A percentile compares a stretch with the other conserved stretches of the same genome.
Evolutionary conservation across 2,113 vertebrate genomes (phyloP).

Genomic region (Corythornis madagascariensis): DNA sequence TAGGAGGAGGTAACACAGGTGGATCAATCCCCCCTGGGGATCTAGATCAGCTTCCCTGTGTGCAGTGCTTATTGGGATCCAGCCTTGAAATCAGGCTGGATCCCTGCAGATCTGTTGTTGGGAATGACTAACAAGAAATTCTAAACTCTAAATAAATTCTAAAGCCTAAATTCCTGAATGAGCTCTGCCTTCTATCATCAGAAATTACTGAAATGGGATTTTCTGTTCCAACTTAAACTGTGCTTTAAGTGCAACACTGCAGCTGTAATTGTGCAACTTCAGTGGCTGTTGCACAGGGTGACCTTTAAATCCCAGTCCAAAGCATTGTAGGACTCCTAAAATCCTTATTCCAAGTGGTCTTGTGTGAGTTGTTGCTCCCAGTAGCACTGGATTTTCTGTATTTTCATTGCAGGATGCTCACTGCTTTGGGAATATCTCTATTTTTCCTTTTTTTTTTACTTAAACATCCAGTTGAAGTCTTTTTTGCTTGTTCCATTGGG

Average conservation of each 20-base stretch:
- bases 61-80: background rate
- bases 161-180: background rate
- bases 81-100: background rate
- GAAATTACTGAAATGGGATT: background rate
- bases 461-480: background rate
- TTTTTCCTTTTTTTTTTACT: too few species aligned
- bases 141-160: too few species aligned
- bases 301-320: background rate
- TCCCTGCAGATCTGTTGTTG: fast-evolving
- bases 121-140: background rate
- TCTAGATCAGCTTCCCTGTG: background rate
- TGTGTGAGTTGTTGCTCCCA: background rate
- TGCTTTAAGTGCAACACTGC: background rate
- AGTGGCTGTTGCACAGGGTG: background rate
- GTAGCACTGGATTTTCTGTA: background rate
- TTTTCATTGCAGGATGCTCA: background rate
- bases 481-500: background rate
- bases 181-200: background rate
- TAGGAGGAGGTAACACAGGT: background rate
- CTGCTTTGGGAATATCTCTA: background rate
- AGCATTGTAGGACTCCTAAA: background rate
- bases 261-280: too few species aligned
- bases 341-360: background rate
- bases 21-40: background rate
- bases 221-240: background rate